These are phyloP conservation scores for Bothrops jararaca DNA, from an alignment of 2,113 vertebrate genomes.

Conservation along the genomic window DNA sequence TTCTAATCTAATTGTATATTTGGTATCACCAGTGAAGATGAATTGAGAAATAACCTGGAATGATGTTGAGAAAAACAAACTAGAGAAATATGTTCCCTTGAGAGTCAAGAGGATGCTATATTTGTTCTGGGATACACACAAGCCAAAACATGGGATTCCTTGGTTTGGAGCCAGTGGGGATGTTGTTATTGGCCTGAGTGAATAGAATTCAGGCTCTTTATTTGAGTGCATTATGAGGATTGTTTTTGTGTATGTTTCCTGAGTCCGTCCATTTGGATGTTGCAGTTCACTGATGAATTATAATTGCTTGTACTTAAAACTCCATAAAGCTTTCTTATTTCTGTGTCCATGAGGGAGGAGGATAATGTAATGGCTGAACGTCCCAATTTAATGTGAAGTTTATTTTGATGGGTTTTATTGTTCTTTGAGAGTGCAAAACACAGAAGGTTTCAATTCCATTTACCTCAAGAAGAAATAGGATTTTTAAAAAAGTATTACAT, in stretches of 20 bases:
- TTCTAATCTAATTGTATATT: neutral
- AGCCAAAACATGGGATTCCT: slow-evolving; percentile 69
- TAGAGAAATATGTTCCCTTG: slow-evolving; percentile 56
- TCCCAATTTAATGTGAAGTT: neutral
- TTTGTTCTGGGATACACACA: slow-evolving; percentile 57
- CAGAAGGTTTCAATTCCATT: no score
- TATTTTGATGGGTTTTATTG: neutral
- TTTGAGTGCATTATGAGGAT: slow-evolving; percentile 59
- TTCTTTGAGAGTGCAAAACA: neutral
- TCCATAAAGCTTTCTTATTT: neutral
- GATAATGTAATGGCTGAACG: neutral
- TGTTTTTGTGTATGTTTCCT: slow-evolving; percentile 53
- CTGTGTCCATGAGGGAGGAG: neutral
- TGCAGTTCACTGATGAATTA: slow-evolving; percentile 8
- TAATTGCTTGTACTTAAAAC: slow-evolving; percentile 2
- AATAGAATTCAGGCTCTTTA: slow-evolving; percentile 66
- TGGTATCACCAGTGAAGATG: neutral
- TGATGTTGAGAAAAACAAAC: slow-evolving; percentile 13
- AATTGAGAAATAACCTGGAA: slow-evolving; percentile 19
- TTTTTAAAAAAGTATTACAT: neutral
- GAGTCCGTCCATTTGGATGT: slow-evolving; percentile 43
- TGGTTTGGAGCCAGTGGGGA: slow-evolving; percentile 60
- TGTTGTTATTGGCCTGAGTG: slow-evolving; percentile 71
- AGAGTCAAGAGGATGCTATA: slow-evolving; percentile 59
- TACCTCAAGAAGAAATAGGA: neutral